Evolutionary conservation across 2,113 vertebrate genomes (phyloP), one percentile per base, ranked within the genome.

Genomic region (Macaca mulatta): DNA sequence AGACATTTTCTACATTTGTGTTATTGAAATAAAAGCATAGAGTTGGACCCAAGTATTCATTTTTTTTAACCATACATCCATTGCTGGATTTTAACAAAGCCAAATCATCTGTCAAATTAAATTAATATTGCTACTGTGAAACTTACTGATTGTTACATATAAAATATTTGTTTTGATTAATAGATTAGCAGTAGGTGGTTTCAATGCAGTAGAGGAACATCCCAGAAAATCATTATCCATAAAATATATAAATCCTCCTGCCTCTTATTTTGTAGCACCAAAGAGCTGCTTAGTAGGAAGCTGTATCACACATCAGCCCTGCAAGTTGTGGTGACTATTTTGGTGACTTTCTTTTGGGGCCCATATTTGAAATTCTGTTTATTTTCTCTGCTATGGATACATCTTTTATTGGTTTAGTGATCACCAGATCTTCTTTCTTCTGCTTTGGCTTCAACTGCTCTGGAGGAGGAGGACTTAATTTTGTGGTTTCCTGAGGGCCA

Each of bases 1-100:
- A 88, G 55, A 84, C 64, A 84, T 88, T 81, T 93, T 95, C 59
- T 78, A 90, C 35, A 70, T 40, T 95, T 90, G 43, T 95, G 64
- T 52, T 78, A 80, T 8, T 96, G 70, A 78, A 95, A 97, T 72
- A 2, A 93, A 95, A 95, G 89, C 70, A 75, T 35, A 45, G 38
- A 93, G n/a, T 30, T 86, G 38, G 69, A 50, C 30, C 40, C 32
- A 86, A 92, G 10, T 70, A 27, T 92, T 87, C 20, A 45, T 30
- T 94, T 82, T 82, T 90, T 30, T 61, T 25, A 67, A 78, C n/a
- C 30, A 95, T 72, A 84, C 84, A 89, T 92, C 17, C 27, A 92
- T 61, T 48, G 23, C 2, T 69, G 45, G 23, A 59, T 89, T 77
- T 89, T 89, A 59, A 20, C 30, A 92, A 84, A 55, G 61, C 32